Percentiles rank a stretch among this genome's conserved stretches.
Conservation (phyloP, 1,140 invertebrate species). For the Drosophila orosa region DNA sequence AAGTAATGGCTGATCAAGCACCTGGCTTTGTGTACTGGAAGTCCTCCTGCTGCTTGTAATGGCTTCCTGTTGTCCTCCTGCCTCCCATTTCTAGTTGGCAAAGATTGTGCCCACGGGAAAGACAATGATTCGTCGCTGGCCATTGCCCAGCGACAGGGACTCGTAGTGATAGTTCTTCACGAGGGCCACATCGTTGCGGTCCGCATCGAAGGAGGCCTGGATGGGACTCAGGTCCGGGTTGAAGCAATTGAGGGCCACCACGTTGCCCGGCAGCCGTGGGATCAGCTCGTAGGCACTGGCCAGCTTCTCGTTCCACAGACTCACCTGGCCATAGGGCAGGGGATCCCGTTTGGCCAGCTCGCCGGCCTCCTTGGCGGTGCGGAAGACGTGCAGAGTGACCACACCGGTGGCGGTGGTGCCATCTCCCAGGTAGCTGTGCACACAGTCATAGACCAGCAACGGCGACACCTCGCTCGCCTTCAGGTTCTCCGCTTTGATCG, state of each 20-base stretch:
- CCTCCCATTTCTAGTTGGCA: slow-evolving; percentile 54
- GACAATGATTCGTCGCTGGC: slow-evolving; percentile 59
- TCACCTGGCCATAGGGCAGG: slow-evolving; percentile 45
- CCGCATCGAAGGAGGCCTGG: not conserved
- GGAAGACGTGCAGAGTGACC: slow-evolving; percentile 70
- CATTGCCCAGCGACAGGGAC: slow-evolving; percentile 32
- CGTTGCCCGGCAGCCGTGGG: slow-evolving; percentile 21
- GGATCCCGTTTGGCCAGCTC: slow-evolving; percentile 56
- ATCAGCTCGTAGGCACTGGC: slow-evolving; percentile 73
- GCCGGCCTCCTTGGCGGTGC: slow-evolving; percentile 74
- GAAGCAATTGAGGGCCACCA: slow-evolving; percentile 66
- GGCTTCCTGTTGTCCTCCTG: not conserved
- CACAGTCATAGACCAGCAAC: slow-evolving; percentile 62
- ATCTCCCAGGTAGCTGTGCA: slow-evolving; percentile 66
- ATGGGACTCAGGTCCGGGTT: slow-evolving; percentile 55
- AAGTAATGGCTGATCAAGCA: slow-evolving; percentile 24
- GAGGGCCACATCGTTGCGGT: slow-evolving; percentile 50
- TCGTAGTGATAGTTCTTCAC: slow-evolving; percentile 75
- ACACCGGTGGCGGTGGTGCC: slow-evolving; percentile 43
- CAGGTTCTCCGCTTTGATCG: slow-evolving; percentile 33
- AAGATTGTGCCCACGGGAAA: slow-evolving; percentile 79
- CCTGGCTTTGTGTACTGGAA: slow-evolving; percentile 17
- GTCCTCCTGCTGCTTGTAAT: not conserved
- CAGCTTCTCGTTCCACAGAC: slow-evolving; percentile 78
- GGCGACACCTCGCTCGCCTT: slow-evolving; percentile 46